Evolutionary conservation across 2,888 invertebrate species (phyloP).

Genomic region (Corbicula japonica): DNA sequence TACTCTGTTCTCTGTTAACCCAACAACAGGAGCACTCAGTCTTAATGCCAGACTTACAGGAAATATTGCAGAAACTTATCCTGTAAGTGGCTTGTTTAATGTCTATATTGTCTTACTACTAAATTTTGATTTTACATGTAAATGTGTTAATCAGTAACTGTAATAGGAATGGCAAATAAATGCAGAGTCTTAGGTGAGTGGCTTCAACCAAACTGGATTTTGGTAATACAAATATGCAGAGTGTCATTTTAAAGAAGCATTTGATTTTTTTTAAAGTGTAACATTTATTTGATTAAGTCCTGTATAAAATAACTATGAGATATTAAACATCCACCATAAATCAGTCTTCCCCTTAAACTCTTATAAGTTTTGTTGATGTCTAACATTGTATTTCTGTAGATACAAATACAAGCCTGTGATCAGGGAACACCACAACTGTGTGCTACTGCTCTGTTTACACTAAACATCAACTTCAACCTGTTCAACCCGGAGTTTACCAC

Average conservation of each 20-base stretch:
- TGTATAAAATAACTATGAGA: too few species aligned
- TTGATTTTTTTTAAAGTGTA: too few species aligned
- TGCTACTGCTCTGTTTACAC: slow-evolving; percentile 52
- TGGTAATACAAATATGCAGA: too few species aligned
- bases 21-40: slow-evolving; percentile 67
- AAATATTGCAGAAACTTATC: background rate
- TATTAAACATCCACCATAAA: too few species aligned
- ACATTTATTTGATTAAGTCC: too few species aligned
- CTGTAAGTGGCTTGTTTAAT: background rate
- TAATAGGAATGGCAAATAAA: too few species aligned
- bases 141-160: too few species aligned
- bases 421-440: slow-evolving; percentile 75
- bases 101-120: too few species aligned
- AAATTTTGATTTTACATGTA: too few species aligned
- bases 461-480: slow-evolving; percentile 75
- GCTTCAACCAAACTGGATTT: too few species aligned
- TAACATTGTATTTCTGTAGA: slow-evolving; percentile 57
- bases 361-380: background rate
- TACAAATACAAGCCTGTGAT: slow-evolving; percentile 81
- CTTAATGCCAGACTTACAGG: slow-evolving; percentile 9
- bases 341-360: background rate
- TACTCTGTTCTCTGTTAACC: slow-evolving; percentile 73
- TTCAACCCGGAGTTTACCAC: slow-evolving; percentile 71
- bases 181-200: too few species aligned
- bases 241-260: too few species aligned